Percentiles rank a stretch among this genome's conserved stretches.
Conservation (phyloP, 2,888 invertebrate species). For the Tryphoninae sp. region DNA sequence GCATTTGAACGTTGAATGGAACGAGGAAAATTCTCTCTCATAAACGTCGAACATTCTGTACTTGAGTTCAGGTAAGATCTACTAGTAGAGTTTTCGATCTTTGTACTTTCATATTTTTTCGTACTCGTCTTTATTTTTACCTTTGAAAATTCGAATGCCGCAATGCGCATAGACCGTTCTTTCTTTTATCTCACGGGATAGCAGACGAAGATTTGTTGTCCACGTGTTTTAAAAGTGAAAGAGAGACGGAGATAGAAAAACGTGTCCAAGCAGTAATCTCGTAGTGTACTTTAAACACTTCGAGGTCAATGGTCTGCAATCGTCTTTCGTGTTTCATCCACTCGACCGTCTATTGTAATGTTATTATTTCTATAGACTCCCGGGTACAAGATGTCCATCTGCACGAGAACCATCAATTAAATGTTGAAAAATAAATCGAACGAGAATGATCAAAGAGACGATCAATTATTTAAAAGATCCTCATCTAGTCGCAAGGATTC, state of each 20-base stretch:
- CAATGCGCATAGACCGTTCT: not conserved
- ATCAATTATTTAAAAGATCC: slow-evolving; percentile 90
- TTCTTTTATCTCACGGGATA: slow-evolving; percentile 1
- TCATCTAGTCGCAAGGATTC: slow-evolving; percentile 89
- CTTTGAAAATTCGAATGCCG: slow-evolving; percentile 21
- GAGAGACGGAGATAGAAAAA: not conserved
- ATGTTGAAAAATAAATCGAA: slow-evolving; percentile 7
- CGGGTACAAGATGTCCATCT: slow-evolving; percentile 43
- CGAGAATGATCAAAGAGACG: slow-evolving; percentile 61
- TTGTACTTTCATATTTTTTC: not conserved
- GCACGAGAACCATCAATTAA: slow-evolving; percentile 31
- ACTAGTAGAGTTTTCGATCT: not conserved
- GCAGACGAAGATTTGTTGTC: not conserved
- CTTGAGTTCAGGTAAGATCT: slow-evolving; percentile 37
- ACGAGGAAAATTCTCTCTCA: slow-evolving; percentile 43
- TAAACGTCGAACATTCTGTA: slow-evolving; percentile 27
- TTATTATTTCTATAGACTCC: slow-evolving; percentile 47
- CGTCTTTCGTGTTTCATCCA: slow-evolving; percentile 9
- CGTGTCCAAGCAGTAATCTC: not conserved
- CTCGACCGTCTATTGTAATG: slow-evolving; percentile 30
- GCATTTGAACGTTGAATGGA: slow-evolving; percentile 29
- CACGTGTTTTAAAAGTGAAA: slow-evolving; percentile 27
- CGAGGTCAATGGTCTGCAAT: slow-evolving; percentile 44
- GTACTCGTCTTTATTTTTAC: not conserved
- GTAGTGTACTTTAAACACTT: slow-evolving; percentile 4